phyloP scores from a whole-genome alignment of 2,113 vertebrate species.

The Bos indicus region DNA sequence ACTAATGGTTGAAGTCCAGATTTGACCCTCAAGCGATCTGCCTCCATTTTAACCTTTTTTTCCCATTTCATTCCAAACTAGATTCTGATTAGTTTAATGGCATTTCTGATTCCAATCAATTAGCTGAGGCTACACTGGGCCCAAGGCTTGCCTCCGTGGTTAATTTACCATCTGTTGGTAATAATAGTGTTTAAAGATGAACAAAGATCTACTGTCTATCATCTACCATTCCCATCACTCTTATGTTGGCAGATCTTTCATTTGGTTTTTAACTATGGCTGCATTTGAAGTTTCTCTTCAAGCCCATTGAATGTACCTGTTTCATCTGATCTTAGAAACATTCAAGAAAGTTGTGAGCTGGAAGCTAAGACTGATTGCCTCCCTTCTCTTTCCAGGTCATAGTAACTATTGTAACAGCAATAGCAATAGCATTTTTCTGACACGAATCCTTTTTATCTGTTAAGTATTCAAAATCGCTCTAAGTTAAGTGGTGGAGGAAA shows the following conservation, averaged over 20 bases:
- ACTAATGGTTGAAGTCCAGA: neutral
- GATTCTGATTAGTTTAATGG: neutral
- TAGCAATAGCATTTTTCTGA: neutral
- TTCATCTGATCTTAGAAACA: neutral
- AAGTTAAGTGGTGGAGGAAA: conserved; percentile 47
- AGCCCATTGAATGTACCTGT: neutral
- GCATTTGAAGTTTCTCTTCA: neutral
- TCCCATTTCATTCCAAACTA: neutral
- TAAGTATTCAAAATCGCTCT: conserved; percentile 48
- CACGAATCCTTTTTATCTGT: neutral
- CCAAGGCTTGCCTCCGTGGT: neutral
- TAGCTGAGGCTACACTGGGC: neutral
- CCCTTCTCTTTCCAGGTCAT: neutral
- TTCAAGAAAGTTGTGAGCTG: neutral
- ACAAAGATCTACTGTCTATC: neutral
- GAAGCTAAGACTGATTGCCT: neutral
- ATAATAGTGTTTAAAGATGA: neutral
- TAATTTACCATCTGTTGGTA: neutral
- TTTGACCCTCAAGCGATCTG: neutral
- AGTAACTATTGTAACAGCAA: neutral
- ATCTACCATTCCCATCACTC: neutral
- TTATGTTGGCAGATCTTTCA: neutral
- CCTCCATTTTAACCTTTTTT: neutral
- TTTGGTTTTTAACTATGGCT: neutral
- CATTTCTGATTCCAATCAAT: neutral